phyloP scores from a whole-genome alignment of 2,797 vertebrate genomes.

The Myotis daubentonii region DNA sequence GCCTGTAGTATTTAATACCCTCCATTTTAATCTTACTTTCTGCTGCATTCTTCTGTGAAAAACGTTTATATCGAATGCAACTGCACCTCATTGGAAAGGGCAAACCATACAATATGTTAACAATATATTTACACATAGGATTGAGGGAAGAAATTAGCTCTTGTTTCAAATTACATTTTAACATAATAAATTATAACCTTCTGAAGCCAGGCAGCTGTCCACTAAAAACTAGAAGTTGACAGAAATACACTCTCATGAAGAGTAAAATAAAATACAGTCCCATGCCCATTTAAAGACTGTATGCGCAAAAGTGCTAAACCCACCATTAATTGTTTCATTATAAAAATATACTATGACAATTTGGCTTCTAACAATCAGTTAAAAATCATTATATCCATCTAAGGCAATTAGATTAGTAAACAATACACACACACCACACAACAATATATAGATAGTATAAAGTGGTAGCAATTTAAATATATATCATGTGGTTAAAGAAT shows the following conservation, averaged over 20 bases:
- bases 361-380: conserved; percentile 35
- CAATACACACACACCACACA: not conserved
- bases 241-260: not conserved
- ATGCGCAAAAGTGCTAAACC: conserved; percentile 11
- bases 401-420: conserved; percentile 39
- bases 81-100: not conserved
- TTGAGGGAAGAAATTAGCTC: conserved; percentile 51
- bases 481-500: not conserved
- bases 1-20: no score
- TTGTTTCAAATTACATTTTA: conserved; percentile 60
- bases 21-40: not conserved
- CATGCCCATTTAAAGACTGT: not conserved
- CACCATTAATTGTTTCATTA: conserved; percentile 9
- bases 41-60: not conserved
- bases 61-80: not conserved
- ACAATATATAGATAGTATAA: conserved; percentile 23
- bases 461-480: conserved; percentile 35
- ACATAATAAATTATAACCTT: conserved; percentile 54
- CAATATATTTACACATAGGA: not conserved
- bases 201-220: conserved; percentile 16
- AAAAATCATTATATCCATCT: conserved; percentile 48
- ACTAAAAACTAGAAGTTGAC: not conserved
- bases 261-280: conserved; percentile 45
- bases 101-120: not conserved
- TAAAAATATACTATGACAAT: conserved; percentile 27